Base-by-base conservation (phyloP, 2,113 vertebrate genomes). In the Odontesthes bonariensis region DNA sequence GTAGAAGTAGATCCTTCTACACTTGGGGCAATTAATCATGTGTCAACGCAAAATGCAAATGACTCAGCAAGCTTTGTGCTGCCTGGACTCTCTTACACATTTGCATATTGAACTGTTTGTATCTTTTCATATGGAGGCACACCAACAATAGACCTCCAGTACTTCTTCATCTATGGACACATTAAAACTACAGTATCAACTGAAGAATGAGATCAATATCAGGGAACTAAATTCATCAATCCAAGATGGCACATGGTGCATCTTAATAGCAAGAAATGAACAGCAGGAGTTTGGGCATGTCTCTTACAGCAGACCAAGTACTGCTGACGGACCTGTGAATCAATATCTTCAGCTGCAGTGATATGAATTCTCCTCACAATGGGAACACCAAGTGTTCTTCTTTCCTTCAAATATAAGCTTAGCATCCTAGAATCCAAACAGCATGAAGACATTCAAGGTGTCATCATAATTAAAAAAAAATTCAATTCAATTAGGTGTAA, bases 31-130 rank as follows among this genome's bases (percentile, higher is more conserved):
- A 62, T 57, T 57, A 67, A 63, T 80, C n/a, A 53, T 32, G 19
- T 3, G 22, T 62, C 35, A 42, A 59, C 31, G 49, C 35, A 49
- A 72, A 64, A 76, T 55, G 58, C 40, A 69, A 64, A 76, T 55
- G 5, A 73, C 33, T 42, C 65, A 6, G 19, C 27, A 32, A 32
- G 42, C 32, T 73, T 73, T 64, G 38, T 49, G 64, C 4, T 14
- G 38, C 46, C 17, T 56, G 35, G 46, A 42, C 31, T 42, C 61
- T 53, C 49, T 60, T 49, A 27, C 9, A 53, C 16, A 70, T 74
- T 69, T 69, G 53, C 38, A 73, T 71, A 3, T 54, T 67, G 20
- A 35, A 51, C 27, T 52, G 55, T 54, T 68, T 52, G 13, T 57
- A 19, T 73, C 10, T 52, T 67, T 56, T 13, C n/a, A 38, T 3